Evolutionary conservation across 1,140 invertebrate species (phyloP), one percentile per base, ranked within the genome.

Genomic region (Drosophila santomea): DNA sequence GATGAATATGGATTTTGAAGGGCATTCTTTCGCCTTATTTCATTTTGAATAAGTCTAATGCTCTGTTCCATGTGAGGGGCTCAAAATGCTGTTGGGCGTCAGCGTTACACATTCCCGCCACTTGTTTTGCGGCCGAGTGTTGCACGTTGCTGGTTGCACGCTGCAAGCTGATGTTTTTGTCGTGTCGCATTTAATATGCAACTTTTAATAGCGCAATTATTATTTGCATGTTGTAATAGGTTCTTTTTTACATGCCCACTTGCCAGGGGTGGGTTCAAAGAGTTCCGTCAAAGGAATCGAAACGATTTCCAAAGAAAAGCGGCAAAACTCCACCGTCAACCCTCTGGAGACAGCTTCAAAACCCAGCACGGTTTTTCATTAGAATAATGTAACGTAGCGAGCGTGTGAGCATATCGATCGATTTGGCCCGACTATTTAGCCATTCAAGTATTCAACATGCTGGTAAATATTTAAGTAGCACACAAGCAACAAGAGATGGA

Each of bases 191-290:
- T 88, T 84, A 89, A 88, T 89, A 88, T 88, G 83, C 83, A 83
- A 80, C 69, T 88, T 88, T 88, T 88, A 88, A 88, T 88, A 89
- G 83, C 76, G 84, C 83, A 88, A 88, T 88, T 89, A 88, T 89
- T 84, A 88, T 88, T 88, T 88, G 84, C 83, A 88, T 88, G 83
- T 89, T 71, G 84, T 89, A 88, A 89, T 78, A 52, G 84, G 51
- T 66, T 61, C 60, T 20, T 74, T 58, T 59, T 15, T 64, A 43
- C 23, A 51, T 39, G 39, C 14, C 36, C 57, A 15, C 17, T 38
- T 10, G 32, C 15, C 44, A 20, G 75, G 20, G 58, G 47, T 50
- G n/a, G 7, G 39, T 20, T 36, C 17, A 59, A 76, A 52, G 43
- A 58, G 39, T 75, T 47, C 32, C 17, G 51, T 23, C 17, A 10